Percentiles rank a stretch among this genome's conserved stretches.
These are phyloP conservation scores for Chiroxiphia lanceolata DNA, from an alignment of 2,797 vertebrate genomes.

Conservation along the genomic window DNA sequence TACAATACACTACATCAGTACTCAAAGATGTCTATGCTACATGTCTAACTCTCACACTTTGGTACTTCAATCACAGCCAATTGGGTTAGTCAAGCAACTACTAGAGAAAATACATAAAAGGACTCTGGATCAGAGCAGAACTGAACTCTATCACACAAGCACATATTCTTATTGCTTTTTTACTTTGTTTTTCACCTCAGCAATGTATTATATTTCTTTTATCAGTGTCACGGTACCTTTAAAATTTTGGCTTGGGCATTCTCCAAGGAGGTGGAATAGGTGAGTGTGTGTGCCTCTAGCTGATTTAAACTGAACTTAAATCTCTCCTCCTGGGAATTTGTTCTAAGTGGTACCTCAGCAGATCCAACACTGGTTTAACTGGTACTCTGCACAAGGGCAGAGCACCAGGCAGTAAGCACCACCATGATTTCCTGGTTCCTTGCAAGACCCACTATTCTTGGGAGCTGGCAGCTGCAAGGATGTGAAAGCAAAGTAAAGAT, in stretches of 20 bases:
- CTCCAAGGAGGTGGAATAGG: not conserved
- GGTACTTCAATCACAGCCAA: not conserved
- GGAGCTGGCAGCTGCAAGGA: not conserved
- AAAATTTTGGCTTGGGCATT: not conserved
- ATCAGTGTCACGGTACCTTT: not conserved
- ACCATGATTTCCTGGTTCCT: not conserved
- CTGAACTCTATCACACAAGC: not conserved
- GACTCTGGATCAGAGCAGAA: not conserved
- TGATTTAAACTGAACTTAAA: not conserved
- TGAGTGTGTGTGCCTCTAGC: not conserved
- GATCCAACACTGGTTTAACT: too few species aligned
- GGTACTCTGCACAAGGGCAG: not conserved
- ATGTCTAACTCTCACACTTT: accelerated
- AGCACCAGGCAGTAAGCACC: not conserved
- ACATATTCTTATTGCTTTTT: not conserved
- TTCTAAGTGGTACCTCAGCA: not conserved
- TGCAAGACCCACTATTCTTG: not conserved
- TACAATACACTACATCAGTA: accelerated
- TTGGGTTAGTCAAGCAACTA: not conserved
- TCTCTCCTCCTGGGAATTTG: not conserved
- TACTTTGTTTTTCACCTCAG: not conserved
- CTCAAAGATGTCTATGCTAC: not conserved
- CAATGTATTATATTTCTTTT: not conserved
- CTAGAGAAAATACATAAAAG: not conserved
- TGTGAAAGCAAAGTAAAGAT: not conserved